Percentiles rank a stretch among this genome's conserved stretches.
These are phyloP conservation scores for Cuniculus paca DNA, from an alignment of 2,797 vertebrate genomes.

Conservation along the genomic window DNA sequence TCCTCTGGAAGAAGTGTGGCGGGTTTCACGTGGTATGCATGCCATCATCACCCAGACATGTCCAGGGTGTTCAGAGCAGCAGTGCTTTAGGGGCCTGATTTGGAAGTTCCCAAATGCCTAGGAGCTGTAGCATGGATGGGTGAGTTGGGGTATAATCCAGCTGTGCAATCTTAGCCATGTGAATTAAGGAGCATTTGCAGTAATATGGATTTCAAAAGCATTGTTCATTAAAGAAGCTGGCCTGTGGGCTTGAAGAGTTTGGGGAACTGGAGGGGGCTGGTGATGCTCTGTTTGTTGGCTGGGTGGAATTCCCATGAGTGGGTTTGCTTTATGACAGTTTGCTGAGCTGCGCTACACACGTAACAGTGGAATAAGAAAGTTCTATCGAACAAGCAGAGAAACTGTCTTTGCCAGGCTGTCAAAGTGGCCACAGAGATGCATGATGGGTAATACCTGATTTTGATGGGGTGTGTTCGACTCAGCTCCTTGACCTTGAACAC, in stretches of 20 bases:
- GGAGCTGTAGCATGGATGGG: not conserved
- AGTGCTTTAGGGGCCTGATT: accelerated
- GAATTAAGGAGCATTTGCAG: accelerated
- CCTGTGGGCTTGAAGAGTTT: not conserved
- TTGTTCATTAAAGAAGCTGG: not conserved
- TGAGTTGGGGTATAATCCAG: accelerated
- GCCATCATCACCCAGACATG: accelerated
- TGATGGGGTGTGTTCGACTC: too few relatives aligned
- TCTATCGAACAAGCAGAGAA: not conserved
- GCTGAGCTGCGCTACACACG: accelerated
- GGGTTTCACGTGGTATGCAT: accelerated
- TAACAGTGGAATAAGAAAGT: accelerated
- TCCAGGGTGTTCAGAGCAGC: accelerated
- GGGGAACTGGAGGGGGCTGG: not conserved
- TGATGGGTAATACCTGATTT: not conserved
- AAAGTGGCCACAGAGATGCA: not conserved
- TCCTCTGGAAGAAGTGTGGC: not conserved
- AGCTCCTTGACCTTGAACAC: not conserved
- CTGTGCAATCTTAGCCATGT: accelerated
- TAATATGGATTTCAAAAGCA: accelerated
- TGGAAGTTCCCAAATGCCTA: not conserved
- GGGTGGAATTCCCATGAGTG: not conserved
- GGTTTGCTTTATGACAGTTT: accelerated
- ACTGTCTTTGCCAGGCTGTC: accelerated
- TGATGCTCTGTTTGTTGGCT: not conserved